Conservation (phyloP, 2,888 invertebrate genomes). For the Serripes groenlandicus region DNA sequence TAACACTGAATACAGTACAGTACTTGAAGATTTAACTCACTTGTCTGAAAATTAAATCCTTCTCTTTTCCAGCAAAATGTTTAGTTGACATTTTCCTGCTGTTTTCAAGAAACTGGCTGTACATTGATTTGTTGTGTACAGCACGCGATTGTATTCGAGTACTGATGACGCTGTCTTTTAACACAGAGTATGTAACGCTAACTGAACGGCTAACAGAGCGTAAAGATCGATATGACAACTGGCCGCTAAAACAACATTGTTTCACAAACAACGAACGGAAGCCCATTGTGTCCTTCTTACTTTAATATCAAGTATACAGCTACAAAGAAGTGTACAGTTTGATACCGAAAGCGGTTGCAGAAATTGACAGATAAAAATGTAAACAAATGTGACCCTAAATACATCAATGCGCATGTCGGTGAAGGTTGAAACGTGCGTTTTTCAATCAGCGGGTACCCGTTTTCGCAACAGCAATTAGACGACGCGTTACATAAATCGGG, state of each 20-base stretch:
- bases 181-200: too few species aligned
- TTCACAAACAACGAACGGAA: not conserved
- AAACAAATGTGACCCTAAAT: constrained; percentile 38
- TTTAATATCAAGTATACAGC: too few species aligned
- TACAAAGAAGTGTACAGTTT: too few species aligned
- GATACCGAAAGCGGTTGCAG: too few species aligned
- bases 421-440: constrained; percentile 2
- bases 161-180: too few species aligned
- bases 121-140: constrained; percentile 22
- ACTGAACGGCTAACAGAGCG: too few species aligned
- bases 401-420: constrained; percentile 39
- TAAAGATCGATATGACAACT: constrained; percentile 1
- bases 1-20: too few species aligned
- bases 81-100: constrained; percentile 25
- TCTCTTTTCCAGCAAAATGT: constrained; percentile 63
- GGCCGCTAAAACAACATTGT: not conserved
- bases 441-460: not conserved
- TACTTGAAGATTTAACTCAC: too few species aligned
- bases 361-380: constrained; percentile 14
- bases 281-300: constrained; percentile 3
- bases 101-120: constrained; percentile 29
- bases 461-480: too few species aligned
- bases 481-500: too few species aligned
- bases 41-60: constrained; percentile 74
- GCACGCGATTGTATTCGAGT: constrained; percentile 4